Evolutionary conservation across 2,113 vertebrate genomes (phyloP), one percentile per base, ranked within the genome.

Genomic region (Bubalus kerabau): DNA sequence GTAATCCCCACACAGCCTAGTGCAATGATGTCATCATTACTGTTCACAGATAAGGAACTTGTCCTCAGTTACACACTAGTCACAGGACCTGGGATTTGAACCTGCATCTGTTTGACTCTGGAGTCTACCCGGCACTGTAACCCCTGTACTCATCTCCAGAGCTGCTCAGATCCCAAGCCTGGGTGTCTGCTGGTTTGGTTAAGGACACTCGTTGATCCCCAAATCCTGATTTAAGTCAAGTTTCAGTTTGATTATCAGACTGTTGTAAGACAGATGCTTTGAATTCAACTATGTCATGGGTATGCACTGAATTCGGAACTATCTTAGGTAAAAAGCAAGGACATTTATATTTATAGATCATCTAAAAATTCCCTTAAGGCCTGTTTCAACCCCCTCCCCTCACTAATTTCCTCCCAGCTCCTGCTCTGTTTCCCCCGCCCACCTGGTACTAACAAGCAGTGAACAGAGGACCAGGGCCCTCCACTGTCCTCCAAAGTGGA

Each of bases 291-390:
- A 28, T 82, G 50, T 74, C 24, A 6, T 46, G 17, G 13, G 8
- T 54, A 11, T 64, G 76, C 54, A 86, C 30, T 54, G 36, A 89
- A 95, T 78, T 91, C 40, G 21, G 28, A 95, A 96, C 95, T 80
- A 78, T n/a, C 59, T 82, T 81, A 83, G 67, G 60, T 52, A 89
- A 91, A 60, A 52, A 71, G 56, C 54, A 90, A 80, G n/a, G 46
- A 93, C 78, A 89, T 78, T 50, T 60, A 64, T 56, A 88, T 52
- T 92, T 97, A 82, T 32, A 88, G 26, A 64, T 81, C 67, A 59
- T 88, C 32, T 86, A 87, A 96, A 92, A 94, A 62, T 85, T 78
- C 32, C 43, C 60, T 83, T 71, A 36, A 80, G 36, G 92, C 94
- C 78, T 87, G 43, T 94, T 84, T 81, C 86, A 84, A 81, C 46